These are phyloP conservation scores for Gymnocheta viridis DNA, from an alignment of 2,888 invertebrate genomes.

Conservation along the genomic window DNA sequence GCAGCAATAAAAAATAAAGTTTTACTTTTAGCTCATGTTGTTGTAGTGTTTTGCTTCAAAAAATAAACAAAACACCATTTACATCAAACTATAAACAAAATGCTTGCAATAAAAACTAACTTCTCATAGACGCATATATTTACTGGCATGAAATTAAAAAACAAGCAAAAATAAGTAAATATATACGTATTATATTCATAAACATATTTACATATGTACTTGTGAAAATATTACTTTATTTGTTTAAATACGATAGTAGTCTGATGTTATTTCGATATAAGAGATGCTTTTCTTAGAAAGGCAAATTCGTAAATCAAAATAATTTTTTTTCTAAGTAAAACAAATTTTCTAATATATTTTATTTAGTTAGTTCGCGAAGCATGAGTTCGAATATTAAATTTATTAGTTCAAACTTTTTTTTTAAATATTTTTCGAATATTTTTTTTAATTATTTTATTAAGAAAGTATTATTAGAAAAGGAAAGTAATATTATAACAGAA, in stretches of 20 bases:
- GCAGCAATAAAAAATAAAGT: slow-evolving; percentile 47
- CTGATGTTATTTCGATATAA: background rate
- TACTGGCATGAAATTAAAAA: slow-evolving; percentile 1
- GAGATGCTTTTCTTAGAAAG: no score
- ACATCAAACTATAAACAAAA: slow-evolving; percentile 35
- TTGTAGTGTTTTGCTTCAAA: slow-evolving; percentile 11
- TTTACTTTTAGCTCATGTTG: slow-evolving; percentile 43
- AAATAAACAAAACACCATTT: slow-evolving; percentile 43
- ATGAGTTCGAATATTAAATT: no score
- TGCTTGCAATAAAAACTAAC: slow-evolving; percentile 39
- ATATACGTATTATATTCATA: background rate
- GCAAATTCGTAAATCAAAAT: no score
- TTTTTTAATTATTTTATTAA: no score
- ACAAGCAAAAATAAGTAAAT: background rate
- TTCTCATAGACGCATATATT: slow-evolving; percentile 11
- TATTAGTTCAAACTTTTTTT: no score
- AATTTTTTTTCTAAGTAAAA: no score
- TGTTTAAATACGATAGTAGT: background rate
- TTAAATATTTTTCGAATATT: no score
- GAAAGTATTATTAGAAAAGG: no score
- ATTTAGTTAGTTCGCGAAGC: no score
- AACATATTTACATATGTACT: background rate
- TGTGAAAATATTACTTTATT: slow-evolving; percentile 1
- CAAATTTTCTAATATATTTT: no score
- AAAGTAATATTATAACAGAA: no score